Evolutionary conservation across 2,797 vertebrate species (phyloP), one percentile per base, ranked within the genome.

Genomic region (Parambassis ranga): DNA sequence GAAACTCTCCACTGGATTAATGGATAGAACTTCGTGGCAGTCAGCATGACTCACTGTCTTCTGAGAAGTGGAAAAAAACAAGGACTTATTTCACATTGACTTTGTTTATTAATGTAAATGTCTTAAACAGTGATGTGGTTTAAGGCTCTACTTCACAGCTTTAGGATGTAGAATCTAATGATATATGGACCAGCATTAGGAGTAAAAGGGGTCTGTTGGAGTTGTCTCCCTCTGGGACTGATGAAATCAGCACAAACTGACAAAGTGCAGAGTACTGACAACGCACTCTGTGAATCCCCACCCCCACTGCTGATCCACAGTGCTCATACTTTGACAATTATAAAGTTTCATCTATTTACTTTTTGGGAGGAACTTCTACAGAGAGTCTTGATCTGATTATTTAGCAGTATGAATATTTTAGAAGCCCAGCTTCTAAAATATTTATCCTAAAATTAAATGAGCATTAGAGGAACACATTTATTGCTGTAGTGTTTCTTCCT

Each of bases 201-300:
- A 84, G 72, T 83, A 75, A 77, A 81, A 82, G 68, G 53, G 76
- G 60, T 76, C 70, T 81, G 35, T 47, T 78, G 35, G 55, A 49
- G 79, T 78, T 81, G 33, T 78, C 58, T 76, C 70, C 62, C 63
- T 73, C 46, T 47, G 61, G 57, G 68, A 27, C 65, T 48, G 72
- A 74, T 80, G 65, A 82, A 83, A 84, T 83, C 75, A 62, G 65
- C 68, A 64, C 46, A 74, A 73, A 65, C 52, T 77, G 75, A 85
- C 68, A 60, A 75, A 86, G 63, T 77, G 64, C 79, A 86, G 83
- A 85, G 53, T 70, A 68, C 63, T 68, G 73, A 71, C 65, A 71
- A 32, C 56, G 43, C 61, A 72, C 71, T 49, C 35, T 60, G 58
- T 39, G 14, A 51, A 60, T 75, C 43, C 52, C 59, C 22, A 43